Base-by-base conservation (phyloP, 2,888 invertebrate genomes). In the Eristalis pertinax region DNA sequence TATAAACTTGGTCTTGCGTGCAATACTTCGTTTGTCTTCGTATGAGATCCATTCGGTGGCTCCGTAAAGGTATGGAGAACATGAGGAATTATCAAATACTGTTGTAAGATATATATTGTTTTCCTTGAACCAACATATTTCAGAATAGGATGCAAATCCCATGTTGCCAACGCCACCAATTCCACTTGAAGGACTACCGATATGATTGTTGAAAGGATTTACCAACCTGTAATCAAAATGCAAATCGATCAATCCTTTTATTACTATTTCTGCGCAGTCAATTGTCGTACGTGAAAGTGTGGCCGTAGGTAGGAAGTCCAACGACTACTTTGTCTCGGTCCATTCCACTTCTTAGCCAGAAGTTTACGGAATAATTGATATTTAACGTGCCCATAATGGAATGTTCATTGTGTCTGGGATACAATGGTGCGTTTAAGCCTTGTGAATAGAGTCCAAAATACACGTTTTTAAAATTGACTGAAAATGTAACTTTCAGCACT, bases 261-360 rank as follows among this genome's bases (percentile, higher is more conserved):
- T 60, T 22, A 24, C 26, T 2, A 4, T 67, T 62, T 0, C 38
- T 11, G n/a, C n/a, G 58, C 29, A n/a, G n/a, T 32, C 22, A 4
- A 8, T 68, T 10, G 8, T 29, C 92, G 92, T 92, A 95, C 95
- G 94, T 95, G 90, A 95, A 97, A 4, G 96, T 95, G 91, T 97
- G 97, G 0, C 97, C 98, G 91, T 97, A 98, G 0, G 97, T 97
- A 5, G 98, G 98, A 90, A 98, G 94, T 0, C 98, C 98, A 0
- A 98, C 94, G 11, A 97, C 95, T 22, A 98, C 95, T 92, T 98
- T 98, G 60, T 95, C 94, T 50, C 94, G 94, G 22, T 96, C 96
- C 93, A 98, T 95, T 11, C 98, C 98, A 89, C 95, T 95, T 0
- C 93, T 91, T 0, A 95, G 91, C 95, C 97, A 98, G 94, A 97